Conservation (phyloP, 2,113 vertebrate species). For the Dicerorhinus sumatrensis region DNA sequence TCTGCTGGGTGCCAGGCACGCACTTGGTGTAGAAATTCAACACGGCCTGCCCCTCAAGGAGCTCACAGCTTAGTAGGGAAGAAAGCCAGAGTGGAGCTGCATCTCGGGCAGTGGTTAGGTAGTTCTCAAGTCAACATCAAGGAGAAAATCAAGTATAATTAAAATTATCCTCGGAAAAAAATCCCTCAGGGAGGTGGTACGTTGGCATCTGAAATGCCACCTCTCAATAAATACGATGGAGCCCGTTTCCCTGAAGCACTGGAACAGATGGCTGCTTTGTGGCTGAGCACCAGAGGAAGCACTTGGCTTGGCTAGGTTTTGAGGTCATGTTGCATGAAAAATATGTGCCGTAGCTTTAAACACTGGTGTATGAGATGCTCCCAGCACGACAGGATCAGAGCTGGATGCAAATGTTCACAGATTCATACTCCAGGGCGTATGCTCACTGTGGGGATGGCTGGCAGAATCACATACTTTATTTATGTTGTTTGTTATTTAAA, state of each 20-base stretch:
- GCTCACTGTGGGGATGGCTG: not conserved
- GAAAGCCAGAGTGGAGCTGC: not conserved
- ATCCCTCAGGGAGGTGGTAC: not conserved
- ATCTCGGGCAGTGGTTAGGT: not conserved
- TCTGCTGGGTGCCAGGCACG: not conserved
- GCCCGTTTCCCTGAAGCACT: not conserved
- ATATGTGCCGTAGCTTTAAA: not conserved
- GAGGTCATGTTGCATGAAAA: slow-evolving; percentile 55
- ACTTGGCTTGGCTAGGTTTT: not conserved
- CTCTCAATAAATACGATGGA: rapidly evolving
- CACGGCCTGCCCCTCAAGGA: not conserved
- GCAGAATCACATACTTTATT: not conserved
- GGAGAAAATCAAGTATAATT: not conserved
- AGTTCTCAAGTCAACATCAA: not conserved
- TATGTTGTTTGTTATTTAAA: not conserved
- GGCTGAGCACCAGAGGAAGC: not conserved
- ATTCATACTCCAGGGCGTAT: not conserved
- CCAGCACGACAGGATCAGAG: not conserved
- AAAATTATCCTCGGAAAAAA: not conserved
- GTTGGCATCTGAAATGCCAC: not conserved
- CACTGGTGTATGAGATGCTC: not conserved
- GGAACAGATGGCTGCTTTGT: not conserved
- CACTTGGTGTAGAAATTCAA: too few species aligned
- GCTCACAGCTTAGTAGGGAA: not conserved
- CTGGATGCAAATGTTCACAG: not conserved